A percentile compares a stretch with the other conserved stretches of the same genome.
Conservation (phyloP, 2,797 vertebrate genomes). For the Vireo griseus region DNA sequence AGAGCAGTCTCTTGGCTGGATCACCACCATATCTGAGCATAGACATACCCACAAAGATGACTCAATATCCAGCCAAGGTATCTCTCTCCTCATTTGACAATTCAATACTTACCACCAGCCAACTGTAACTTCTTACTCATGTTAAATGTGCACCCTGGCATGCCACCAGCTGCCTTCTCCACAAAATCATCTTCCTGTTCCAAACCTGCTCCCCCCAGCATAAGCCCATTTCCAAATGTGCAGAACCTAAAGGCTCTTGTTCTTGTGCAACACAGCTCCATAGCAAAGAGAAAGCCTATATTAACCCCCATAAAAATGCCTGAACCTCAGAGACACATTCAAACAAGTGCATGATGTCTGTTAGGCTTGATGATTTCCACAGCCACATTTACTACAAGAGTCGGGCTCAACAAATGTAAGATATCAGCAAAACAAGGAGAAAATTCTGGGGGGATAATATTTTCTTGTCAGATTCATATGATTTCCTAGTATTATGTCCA, state of each 20-base stretch:
- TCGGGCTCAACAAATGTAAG: background rate
- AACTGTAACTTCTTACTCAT: background rate
- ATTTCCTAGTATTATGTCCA: background rate
- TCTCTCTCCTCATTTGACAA: background rate
- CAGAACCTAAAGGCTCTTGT: background rate
- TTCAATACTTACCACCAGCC: background rate
- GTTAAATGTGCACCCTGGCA: background rate
- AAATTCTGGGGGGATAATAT: background rate
- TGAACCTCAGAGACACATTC: background rate
- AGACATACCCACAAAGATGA: background rate
- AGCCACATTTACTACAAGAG: background rate
- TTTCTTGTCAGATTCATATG: background rate
- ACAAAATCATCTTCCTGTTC: background rate
- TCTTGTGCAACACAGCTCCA: background rate
- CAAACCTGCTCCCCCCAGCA: background rate
- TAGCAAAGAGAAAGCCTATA: background rate
- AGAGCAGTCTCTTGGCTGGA: background rate
- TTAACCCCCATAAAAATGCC: background rate
- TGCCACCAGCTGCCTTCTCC: background rate
- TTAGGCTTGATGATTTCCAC: background rate
- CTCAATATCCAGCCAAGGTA: background rate
- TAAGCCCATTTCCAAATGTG: background rate
- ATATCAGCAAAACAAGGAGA: background rate
- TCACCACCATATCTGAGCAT: background rate
- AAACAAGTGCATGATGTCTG: background rate